Percentiles rank a stretch among this genome's conserved stretches.
phyloP scores from a whole-genome alignment of 2,888 invertebrate genomes.

The Koerneria pararmatus region DNA sequence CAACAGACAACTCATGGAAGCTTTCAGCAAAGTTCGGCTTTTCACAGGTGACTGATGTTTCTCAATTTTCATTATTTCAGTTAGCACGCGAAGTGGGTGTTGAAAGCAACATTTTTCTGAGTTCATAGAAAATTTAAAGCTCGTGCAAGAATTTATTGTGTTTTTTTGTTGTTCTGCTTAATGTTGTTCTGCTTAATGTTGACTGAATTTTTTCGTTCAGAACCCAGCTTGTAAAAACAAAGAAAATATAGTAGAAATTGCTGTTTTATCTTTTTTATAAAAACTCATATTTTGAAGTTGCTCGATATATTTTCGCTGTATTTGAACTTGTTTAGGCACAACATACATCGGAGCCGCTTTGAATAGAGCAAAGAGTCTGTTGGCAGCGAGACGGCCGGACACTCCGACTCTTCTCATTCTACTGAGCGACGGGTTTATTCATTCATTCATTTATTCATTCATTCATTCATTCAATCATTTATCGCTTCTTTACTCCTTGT shows the following conservation, averaged over 20 bases:
- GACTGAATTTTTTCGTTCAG: too few species aligned
- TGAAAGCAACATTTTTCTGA: neutral
- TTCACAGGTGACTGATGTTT: slow-evolving; percentile 34
- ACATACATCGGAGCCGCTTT: slow-evolving; percentile 57
- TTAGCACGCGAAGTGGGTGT: neutral
- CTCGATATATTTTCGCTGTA: too few species aligned
- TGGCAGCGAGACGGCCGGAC: slow-evolving; percentile 43
- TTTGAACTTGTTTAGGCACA: slow-evolving; percentile 38
- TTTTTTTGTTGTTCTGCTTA: neutral
- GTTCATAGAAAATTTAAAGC: neutral
- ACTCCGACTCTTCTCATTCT: slow-evolving; percentile 50
- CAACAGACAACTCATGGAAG: slow-evolving; percentile 45
- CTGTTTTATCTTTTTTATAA: neutral
- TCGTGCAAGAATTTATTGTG: neutral
- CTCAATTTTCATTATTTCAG: neutral
- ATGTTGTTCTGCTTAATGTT: too few species aligned
- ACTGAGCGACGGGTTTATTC: slow-evolving; percentile 56
- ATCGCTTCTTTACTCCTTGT: too few species aligned
- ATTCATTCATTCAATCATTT: too few species aligned
- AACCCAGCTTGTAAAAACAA: too few species aligned
- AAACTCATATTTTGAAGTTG: neutral
- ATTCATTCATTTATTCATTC: too few species aligned
- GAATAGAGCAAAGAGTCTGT: slow-evolving; percentile 37
- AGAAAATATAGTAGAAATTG: neutral
- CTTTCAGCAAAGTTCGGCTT: slow-evolving; percentile 43